These are phyloP conservation scores for Chanos chanos DNA, from an alignment of 2,797 vertebrate species.

Conservation along the genomic window DNA sequence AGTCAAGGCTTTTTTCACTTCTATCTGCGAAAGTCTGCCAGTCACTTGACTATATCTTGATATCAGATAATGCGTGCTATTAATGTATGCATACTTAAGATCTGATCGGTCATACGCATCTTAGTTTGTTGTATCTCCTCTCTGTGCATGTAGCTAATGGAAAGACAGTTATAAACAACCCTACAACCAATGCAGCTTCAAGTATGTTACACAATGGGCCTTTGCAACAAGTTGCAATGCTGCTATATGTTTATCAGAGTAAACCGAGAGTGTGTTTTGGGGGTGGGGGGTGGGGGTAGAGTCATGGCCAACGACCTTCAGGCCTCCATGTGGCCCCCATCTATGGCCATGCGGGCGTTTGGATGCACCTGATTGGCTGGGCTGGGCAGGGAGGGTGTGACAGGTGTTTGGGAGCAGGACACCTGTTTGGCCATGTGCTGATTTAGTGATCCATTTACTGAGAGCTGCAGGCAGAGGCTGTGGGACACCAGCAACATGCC, in stretches of 20 bases:
- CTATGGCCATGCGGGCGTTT: conserved; percentile 58
- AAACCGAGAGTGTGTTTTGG: neutral
- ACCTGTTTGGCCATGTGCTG: conserved; percentile 79
- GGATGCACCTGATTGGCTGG: conserved; percentile 61
- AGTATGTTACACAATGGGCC: no score
- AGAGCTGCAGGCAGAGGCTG: conserved; percentile 64
- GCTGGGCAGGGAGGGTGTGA: conserved; percentile 55
- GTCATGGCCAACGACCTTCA: conserved; percentile 55
- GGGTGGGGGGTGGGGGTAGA: conserved; percentile 8
- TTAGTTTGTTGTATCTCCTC: no score
- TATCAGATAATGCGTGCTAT: no score
- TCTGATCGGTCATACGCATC: no score
- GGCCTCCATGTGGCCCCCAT: conserved; percentile 55
- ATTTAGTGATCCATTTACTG: conserved; percentile 76
- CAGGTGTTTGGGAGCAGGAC: conserved; percentile 72
- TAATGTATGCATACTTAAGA: no score
- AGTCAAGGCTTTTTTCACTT: no score
- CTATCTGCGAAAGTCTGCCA: no score
- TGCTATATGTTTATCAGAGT: neutral
- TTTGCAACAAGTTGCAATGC: conserved; percentile 24
- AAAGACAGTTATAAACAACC: no score
- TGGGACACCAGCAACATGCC: conserved; percentile 60
- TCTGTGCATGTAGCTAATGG: conserved; percentile 12
- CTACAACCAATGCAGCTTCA: no score
- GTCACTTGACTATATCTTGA: no score